Conservation (phyloP, 2,888 invertebrate species). For the Agrochola lychnidis region DNA sequence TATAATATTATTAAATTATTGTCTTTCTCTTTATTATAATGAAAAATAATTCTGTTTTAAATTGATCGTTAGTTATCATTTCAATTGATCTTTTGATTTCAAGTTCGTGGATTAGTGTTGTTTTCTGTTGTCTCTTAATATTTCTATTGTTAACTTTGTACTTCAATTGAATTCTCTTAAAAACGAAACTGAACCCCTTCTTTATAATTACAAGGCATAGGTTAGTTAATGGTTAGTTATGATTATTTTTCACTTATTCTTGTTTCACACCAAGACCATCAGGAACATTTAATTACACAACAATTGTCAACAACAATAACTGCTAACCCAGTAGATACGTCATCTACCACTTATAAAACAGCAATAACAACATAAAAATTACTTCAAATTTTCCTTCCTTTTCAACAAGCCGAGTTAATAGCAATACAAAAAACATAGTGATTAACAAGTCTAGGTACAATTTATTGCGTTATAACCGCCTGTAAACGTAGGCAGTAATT, state of each 20-base stretch:
- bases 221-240: not conserved
- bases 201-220: too few relatives aligned
- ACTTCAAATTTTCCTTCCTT: conserved; percentile 51
- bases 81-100: not conserved
- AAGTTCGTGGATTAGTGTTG: not conserved
- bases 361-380: conserved; percentile 39
- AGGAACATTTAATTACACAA: not conserved
- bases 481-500: conserved; percentile 63
- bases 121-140: not conserved
- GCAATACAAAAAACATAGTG: conserved; percentile 56
- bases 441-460: conserved; percentile 53
- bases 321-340: not conserved
- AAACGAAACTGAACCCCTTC: not conserved
- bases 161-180: not conserved
- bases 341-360: conserved; percentile 25
- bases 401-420: conserved; percentile 49
- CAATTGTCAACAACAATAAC: conserved; percentile 3
- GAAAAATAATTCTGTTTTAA: not conserved
- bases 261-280: not conserved
- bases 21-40: not conserved
- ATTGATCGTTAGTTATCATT: not conserved
- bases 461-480: conserved; percentile 65
- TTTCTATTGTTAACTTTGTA: not conserved
- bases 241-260: not conserved
- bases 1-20: not conserved